phyloP scores from a whole-genome alignment of 2,797 vertebrate genomes.

The Psittacula derbiana region DNA sequence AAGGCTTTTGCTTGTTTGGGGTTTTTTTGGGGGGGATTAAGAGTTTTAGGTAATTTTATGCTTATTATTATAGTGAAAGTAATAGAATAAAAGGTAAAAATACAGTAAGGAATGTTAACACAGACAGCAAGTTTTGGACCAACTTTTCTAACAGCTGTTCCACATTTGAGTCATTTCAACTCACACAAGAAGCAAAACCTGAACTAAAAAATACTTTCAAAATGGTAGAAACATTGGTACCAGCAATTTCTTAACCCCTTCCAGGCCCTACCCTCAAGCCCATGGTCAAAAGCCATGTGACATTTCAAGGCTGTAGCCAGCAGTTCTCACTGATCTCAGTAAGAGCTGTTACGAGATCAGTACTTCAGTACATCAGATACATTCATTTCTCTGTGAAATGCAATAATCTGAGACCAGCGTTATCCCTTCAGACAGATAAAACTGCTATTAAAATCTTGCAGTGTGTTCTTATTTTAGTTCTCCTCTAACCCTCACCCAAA shows the following conservation, averaged over 20 bases:
- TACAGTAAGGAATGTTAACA: not conserved
- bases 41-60: not conserved
- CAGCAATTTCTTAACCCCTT: not conserved
- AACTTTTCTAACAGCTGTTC: not conserved
- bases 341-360: not conserved
- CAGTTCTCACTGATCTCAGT: not conserved
- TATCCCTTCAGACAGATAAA: not conserved
- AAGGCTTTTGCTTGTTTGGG: not conserved
- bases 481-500: not conserved
- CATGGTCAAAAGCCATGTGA: not conserved
- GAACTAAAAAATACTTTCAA: not conserved
- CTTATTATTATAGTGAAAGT: not conserved
- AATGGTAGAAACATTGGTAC: not conserved
- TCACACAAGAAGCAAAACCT: not conserved
- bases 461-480: not conserved
- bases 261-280: not conserved
- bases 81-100: conserved; percentile 6
- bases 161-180: not conserved
- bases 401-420: not conserved
- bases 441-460: not conserved
- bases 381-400: not conserved
- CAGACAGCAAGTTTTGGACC: not conserved
- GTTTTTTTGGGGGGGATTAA: not conserved
- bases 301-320: not conserved
- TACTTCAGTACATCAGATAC: not conserved